phyloP scores from a whole-genome alignment of 1,140 invertebrate genomes.

The Archivesica marissinica region DNA sequence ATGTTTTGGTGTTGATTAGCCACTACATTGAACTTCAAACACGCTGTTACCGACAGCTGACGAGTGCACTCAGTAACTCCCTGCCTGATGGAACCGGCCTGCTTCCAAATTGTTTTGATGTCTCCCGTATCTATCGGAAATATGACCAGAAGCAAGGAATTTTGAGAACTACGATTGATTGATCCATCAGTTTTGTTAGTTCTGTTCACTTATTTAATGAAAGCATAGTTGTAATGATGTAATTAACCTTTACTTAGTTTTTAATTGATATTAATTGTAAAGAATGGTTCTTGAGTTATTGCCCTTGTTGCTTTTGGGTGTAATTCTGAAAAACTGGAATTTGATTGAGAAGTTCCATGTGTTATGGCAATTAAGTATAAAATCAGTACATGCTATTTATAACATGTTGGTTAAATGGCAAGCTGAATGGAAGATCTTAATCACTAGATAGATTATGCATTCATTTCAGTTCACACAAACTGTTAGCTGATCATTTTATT shows the following conservation, averaged over 20 bases:
- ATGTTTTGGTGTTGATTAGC: slow-evolving; percentile 48
- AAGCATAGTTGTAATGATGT: background rate
- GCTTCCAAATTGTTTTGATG: slow-evolving; percentile 8
- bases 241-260: background rate
- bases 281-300: too few relatives aligned
- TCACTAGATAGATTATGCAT: too few relatives aligned
- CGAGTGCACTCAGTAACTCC: slow-evolving; percentile 8
- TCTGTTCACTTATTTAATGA: background rate
- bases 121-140: background rate
- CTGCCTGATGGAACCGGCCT: slow-evolving; percentile 11
- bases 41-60: slow-evolving; percentile 17
- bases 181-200: slow-evolving; percentile 2
- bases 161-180: background rate
- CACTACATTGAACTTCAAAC: slow-evolving; percentile 48
- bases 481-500: too few relatives aligned
- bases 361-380: too few relatives aligned
- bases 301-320: too few relatives aligned
- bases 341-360: too few relatives aligned
- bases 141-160: background rate
- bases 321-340: too few relatives aligned
- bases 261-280: too few relatives aligned
- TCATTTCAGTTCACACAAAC: too few relatives aligned
- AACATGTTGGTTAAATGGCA: too few relatives aligned
- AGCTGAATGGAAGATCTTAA: too few relatives aligned
- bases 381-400: too few relatives aligned